Conservation (phyloP, 2,797 vertebrate species). For the Manis crassicaudata region DNA sequence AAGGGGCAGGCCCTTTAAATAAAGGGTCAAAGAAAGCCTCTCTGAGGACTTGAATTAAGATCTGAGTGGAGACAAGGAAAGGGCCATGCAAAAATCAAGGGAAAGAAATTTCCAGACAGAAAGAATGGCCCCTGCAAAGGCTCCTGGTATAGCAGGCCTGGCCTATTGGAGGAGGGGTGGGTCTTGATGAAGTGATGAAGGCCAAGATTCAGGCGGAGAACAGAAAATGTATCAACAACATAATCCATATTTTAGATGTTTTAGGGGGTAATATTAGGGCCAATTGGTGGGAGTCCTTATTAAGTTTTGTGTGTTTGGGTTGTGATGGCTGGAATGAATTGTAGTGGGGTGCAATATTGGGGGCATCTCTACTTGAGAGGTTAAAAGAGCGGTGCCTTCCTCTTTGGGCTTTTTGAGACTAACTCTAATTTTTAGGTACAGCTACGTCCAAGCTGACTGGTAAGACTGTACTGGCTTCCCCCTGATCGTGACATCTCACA, state of each 20-base stretch:
- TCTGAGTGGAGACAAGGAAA: constrained; percentile 56
- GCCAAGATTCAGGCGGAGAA: not conserved
- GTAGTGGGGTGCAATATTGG: not conserved
- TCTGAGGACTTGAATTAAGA: constrained; percentile 61
- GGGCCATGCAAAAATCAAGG: constrained; percentile 32
- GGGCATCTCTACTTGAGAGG: not conserved
- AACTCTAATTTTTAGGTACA: not conserved
- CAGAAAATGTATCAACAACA: not conserved
- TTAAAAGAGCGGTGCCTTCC: not conserved
- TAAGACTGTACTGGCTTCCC: not conserved
- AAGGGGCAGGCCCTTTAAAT: constrained; percentile 56
- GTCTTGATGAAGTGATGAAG: not conserved
- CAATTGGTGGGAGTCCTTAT: not conserved
- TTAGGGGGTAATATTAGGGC: not conserved
- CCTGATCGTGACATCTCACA: not conserved
- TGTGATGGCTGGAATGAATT: not conserved
- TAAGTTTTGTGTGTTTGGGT: not conserved
- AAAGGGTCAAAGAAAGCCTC: constrained; percentile 54
- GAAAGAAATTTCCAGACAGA: constrained; percentile 41
- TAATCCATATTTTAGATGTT: not conserved
- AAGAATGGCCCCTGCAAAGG: constrained; percentile 2
- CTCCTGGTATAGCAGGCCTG: not conserved
- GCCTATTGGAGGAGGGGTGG: not conserved
- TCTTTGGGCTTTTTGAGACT: not conserved
- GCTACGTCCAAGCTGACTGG: not conserved